Evolutionary conservation across 2,888 invertebrate genomes (phyloP).

Genomic region (Cataglyphis cursor): DNA sequence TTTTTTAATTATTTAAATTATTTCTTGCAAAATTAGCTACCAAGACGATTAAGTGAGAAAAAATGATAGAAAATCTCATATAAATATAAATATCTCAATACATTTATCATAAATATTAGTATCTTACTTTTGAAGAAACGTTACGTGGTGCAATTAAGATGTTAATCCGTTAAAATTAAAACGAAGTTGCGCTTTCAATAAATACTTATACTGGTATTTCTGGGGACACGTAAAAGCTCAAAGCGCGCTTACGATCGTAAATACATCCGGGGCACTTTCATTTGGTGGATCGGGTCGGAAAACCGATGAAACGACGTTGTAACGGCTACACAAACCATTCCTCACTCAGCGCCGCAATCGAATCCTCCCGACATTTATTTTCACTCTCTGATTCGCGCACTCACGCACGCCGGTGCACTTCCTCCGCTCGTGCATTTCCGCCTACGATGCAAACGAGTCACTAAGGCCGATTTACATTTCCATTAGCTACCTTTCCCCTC

Average conservation of each 20-base stretch:
- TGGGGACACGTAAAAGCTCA: slow-evolving; percentile 50
- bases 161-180: background rate
- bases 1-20: background rate
- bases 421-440: slow-evolving; percentile 51
- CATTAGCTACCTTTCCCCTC: slow-evolving; percentile 75
- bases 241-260: slow-evolving; percentile 59
- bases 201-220: slow-evolving; percentile 64
- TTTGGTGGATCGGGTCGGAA: slow-evolving; percentile 62
- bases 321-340: slow-evolving; percentile 65
- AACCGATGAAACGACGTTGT: slow-evolving; percentile 62
- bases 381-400: slow-evolving; percentile 52
- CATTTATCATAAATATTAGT: background rate
- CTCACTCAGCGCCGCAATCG: slow-evolving; percentile 36
- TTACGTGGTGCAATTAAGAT: background rate
- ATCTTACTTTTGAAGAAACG: background rate
- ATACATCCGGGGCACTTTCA: slow-evolving; percentile 57
- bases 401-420: slow-evolving; percentile 54
- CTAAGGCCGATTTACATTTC: slow-evolving; percentile 81
- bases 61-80: background rate
- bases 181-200: slow-evolving; percentile 8
- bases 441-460: slow-evolving; percentile 78
- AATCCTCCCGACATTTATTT: slow-evolving; percentile 57
- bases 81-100: background rate
- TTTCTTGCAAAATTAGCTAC: background rate
- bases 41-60: background rate